Percentiles rank a stretch among this genome's conserved stretches.
phyloP scores from a whole-genome alignment of 2,888 invertebrate species.

The Apeira syringaria region DNA sequence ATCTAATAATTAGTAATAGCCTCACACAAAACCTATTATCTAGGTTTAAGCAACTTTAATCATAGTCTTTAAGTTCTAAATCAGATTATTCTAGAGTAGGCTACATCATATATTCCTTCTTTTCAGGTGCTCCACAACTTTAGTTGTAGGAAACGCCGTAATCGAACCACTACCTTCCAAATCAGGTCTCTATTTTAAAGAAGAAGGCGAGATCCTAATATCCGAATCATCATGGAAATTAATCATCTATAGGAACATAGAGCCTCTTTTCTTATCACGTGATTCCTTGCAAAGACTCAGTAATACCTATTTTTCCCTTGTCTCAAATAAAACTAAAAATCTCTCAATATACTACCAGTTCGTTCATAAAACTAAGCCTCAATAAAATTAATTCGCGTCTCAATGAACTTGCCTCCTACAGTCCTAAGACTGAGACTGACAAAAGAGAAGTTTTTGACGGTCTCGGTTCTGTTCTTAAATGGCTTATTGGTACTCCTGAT shows the following conservation, averaged over 20 bases:
- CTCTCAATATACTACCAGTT: slow-evolving; percentile 22
- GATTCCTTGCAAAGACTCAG: slow-evolving; percentile 28
- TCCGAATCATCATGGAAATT: slow-evolving; percentile 33
- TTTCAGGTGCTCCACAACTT: slow-evolving; percentile 23
- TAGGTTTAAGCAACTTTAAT: too few relatives aligned
- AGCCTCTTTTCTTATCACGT: slow-evolving; percentile 29
- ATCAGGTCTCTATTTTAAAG: slow-evolving; percentile 22
- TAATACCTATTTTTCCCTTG: slow-evolving; percentile 13
- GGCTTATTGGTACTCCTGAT: slow-evolving; percentile 33
- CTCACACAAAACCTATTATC: too few relatives aligned
- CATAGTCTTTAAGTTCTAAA: too few relatives aligned
- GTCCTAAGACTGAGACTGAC: slow-evolving; percentile 24
- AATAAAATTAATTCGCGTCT: slow-evolving; percentile 29
- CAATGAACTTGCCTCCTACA: slow-evolving; percentile 28
- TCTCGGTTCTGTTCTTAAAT: slow-evolving; percentile 22
- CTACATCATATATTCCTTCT: too few relatives aligned
- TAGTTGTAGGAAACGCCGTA: slow-evolving; percentile 9
- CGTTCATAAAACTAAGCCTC: slow-evolving; percentile 26
- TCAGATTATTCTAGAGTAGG: too few relatives aligned
- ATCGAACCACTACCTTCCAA: slow-evolving; percentile 23
- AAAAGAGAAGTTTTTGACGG: slow-evolving; percentile 38
- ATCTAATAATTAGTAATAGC: too few relatives aligned
- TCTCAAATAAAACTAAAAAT: slow-evolving; percentile 9
- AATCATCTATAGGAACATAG: slow-evolving; percentile 28
- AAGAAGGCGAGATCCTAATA: slow-evolving; percentile 20